Conservation (phyloP, 2,113 vertebrate genomes). For the Hucho hucho region DNA sequence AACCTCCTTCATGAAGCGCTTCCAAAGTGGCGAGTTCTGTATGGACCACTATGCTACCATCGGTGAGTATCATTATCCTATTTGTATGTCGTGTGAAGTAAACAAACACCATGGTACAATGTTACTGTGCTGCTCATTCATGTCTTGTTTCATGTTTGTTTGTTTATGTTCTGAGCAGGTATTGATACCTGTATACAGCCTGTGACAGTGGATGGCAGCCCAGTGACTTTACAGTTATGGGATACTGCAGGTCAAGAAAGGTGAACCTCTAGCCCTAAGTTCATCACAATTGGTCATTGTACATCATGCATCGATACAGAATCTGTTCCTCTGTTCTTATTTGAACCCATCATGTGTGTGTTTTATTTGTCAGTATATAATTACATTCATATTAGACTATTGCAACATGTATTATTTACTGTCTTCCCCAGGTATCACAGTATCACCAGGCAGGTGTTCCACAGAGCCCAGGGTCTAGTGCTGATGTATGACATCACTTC, state of each 20-base stretch:
- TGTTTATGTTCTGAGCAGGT: constrained; percentile 68
- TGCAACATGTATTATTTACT: not conserved
- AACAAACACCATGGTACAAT: too few species aligned
- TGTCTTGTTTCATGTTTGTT: not conserved
- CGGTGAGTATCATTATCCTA: constrained; percentile 73
- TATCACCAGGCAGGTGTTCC: constrained; percentile 84
- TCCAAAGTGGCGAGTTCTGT: constrained; percentile 74
- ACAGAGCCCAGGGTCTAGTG: constrained; percentile 86
- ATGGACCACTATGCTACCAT: constrained; percentile 72
- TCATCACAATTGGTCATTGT: not conserved
- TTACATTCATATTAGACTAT: too few species aligned
- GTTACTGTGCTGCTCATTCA: too few species aligned
- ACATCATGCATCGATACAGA: not conserved
- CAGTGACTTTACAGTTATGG: constrained; percentile 84
- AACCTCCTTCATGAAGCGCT: constrained; percentile 84
- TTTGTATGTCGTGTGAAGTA: too few species aligned
- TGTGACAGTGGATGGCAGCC: constrained; percentile 77
- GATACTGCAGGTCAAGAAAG: constrained; percentile 96
- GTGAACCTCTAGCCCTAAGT: constrained; percentile 60
- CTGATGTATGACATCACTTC: constrained; percentile 93
- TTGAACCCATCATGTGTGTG: not conserved
- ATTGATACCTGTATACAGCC: constrained; percentile 83
- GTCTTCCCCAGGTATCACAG: constrained; percentile 82
- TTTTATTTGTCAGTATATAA: not conserved
- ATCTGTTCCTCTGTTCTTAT: too few species aligned